Conservation (phyloP, 2,113 vertebrate genomes). For the Plecturocebus donacophilus region DNA sequence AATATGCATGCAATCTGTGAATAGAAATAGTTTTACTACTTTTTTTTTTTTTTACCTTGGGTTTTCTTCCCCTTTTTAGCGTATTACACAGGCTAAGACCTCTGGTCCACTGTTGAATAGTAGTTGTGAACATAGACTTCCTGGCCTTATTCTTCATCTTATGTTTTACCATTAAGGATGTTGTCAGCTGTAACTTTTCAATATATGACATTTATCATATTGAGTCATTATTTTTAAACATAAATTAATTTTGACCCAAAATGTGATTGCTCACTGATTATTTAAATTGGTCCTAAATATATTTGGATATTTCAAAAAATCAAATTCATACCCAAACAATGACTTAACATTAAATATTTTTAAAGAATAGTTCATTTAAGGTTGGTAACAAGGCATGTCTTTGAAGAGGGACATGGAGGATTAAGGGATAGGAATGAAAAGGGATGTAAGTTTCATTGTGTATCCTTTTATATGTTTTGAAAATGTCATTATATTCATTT, state of each 20-base stretch:
- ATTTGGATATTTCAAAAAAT: background rate
- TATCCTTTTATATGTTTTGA: background rate
- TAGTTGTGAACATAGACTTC: background rate
- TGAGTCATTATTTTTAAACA: background rate
- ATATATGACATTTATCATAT: background rate
- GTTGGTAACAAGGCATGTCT: background rate
- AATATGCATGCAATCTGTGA: background rate
- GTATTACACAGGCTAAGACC: background rate
- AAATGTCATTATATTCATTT: background rate
- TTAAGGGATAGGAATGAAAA: background rate
- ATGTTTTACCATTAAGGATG: background rate
- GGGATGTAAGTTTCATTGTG: background rate
- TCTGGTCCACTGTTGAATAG: background rate
- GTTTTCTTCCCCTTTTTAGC: background rate
- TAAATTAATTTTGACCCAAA: background rate
- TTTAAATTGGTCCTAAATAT: background rate
- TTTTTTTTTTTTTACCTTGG: background rate
- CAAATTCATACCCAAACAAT: background rate
- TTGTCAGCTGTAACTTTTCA: no score
- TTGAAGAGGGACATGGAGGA: background rate
- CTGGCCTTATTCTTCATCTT: background rate
- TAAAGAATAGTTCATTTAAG: background rate
- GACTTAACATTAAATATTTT: background rate
- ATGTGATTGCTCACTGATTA: background rate
- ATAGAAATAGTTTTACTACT: background rate